Base-by-base conservation (phyloP, 1,140 invertebrate species). In the Ceratosolen fusciceps region DNA sequence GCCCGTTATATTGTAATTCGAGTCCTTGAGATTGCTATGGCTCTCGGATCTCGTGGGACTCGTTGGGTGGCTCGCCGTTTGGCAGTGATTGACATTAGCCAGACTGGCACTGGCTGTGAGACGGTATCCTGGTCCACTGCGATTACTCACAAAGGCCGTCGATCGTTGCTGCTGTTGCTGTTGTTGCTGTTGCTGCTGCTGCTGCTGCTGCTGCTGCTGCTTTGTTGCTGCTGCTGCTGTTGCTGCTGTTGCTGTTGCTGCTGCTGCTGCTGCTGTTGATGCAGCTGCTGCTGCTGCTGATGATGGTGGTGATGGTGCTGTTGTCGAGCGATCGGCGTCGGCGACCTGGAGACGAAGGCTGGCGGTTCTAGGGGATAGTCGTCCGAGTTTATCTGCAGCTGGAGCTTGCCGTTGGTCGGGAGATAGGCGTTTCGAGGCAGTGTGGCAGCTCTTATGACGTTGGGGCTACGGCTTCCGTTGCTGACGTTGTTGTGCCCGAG, bases 341-440 rank as follows among this genome's bases (percentile, higher is more conserved):
- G 92, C 0, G 92, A 92, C 26, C 92, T 90, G 2, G 91, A 91
- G 7, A 92, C 90, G 80, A 92, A 92, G 4, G 92, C 92, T 24
- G 90, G 88, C 1, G 92, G 90, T 74, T 92, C 92, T n/a, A 92
- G 58, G 0, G 90, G 91, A 79, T 92, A 89, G 81, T 92, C 86
- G 77, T 90, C 89, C 3, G 86, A 83, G 37, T 85, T 88, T 52
- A 93, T 93, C 77, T 93, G 85, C 81, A 86, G 81, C 71, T 89
- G 88, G 0, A 89, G 83, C 74, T 88, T 89, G 75, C 85, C 90
- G 86, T 83, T 92, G 84, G 81, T 89, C 82, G 91, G 89, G 67
- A 92, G 85, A 82, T 93, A 94, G 58, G 93, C 93, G 82, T 95
- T 95, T 60, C 94, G 91, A 0, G 94, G 94, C 39, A 95, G 84